Evolutionary conservation across 2,113 vertebrate genomes (phyloP).

Genomic region (Erpornis zantholeuca): DNA sequence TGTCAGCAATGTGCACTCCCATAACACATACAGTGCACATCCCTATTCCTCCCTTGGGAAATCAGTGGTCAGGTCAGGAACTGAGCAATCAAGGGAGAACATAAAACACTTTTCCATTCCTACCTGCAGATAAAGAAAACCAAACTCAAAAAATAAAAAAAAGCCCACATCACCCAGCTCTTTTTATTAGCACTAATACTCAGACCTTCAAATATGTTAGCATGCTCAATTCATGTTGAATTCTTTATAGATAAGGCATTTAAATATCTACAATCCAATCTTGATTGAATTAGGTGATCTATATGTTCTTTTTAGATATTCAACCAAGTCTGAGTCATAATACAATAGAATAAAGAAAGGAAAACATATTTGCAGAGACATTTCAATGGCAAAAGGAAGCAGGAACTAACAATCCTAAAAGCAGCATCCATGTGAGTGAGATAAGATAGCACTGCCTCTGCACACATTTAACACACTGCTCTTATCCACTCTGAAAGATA

Average conservation of each 20-base stretch:
- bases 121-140: not conserved
- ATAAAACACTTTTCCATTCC: not conserved
- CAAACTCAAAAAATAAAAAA: no score
- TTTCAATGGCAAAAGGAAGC: not conserved
- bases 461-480: not conserved
- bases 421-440: not conserved
- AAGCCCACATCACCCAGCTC: not conserved
- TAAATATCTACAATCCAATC: not conserved
- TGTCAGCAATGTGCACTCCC: not conserved
- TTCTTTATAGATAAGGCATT: not conserved
- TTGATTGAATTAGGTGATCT: not conserved
- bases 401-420: not conserved
- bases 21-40: accelerated
- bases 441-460: not conserved
- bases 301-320: not conserved
- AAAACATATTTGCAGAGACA: not conserved
- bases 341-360: not conserved
- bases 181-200: not conserved
- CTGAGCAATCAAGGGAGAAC: not conserved
- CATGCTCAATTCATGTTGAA: not conserved
- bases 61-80: not conserved
- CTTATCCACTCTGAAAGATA: not conserved
- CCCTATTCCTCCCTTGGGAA: not conserved
- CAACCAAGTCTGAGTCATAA: not conserved
- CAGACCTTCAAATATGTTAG: not conserved